phyloP scores from a whole-genome alignment of 2,113 vertebrate species.

The Oenanthe oenanthe region DNA sequence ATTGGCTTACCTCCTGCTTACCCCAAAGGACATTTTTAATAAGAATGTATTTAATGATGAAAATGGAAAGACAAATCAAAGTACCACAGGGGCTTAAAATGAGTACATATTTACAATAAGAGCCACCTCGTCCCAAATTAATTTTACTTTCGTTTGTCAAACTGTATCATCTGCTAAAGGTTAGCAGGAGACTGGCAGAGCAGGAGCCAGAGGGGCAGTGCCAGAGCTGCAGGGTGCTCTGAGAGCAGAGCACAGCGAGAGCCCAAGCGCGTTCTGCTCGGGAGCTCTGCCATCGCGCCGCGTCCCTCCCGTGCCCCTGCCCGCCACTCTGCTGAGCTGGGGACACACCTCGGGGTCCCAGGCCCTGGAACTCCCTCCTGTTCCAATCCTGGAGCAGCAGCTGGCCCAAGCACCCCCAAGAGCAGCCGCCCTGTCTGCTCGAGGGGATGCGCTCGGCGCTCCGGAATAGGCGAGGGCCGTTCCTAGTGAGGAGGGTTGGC shows the following conservation, averaged over 20 bases:
- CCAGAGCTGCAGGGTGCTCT: background rate
- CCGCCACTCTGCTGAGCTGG: background rate
- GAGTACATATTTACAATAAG: slow-evolving; percentile 94
- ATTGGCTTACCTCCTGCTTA: slow-evolving; percentile 69
- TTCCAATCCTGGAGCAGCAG: slow-evolving; percentile 53
- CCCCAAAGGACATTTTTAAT: slow-evolving; percentile 76
- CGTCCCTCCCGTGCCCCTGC: background rate
- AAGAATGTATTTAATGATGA: slow-evolving; percentile 89
- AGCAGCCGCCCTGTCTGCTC: slow-evolving; percentile 39
- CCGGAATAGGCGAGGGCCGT: background rate
- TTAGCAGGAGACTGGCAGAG: slow-evolving; percentile 62
- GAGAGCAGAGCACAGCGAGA: slow-evolving; percentile 50
- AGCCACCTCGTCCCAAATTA: slow-evolving; percentile 78
- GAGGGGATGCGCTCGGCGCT: background rate
- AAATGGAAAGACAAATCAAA: slow-evolving; percentile 89
- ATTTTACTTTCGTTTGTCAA: slow-evolving; percentile 75
- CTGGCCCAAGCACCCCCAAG: background rate
- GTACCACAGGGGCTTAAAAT: slow-evolving; percentile 88
- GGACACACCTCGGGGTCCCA: background rate
- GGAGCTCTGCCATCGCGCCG: background rate
- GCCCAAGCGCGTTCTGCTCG: slow-evolving; percentile 2
- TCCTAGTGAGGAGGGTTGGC: slow-evolving; percentile 46
- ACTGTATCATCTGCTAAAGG: slow-evolving; percentile 59
- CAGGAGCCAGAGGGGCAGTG: slow-evolving; percentile 39
- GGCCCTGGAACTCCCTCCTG: slow-evolving; percentile 13